These are phyloP conservation scores for Pocillopora verrucosa DNA, from an alignment of 64 coral and sea anemone genomes.

Conservation along the genomic window DNA sequence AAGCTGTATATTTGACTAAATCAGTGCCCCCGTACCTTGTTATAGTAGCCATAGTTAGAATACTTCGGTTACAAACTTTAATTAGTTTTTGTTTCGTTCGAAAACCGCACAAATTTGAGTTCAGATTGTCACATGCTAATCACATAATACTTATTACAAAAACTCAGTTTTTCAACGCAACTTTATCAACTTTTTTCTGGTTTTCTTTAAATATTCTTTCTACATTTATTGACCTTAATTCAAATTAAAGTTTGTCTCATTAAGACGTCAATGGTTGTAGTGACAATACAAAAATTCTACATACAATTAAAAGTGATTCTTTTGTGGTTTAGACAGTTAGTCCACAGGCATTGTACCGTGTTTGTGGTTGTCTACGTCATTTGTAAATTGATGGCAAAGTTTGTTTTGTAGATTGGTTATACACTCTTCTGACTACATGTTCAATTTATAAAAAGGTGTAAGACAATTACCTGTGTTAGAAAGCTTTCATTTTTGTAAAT, in stretches of 20 bases:
- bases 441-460: too few relatives aligned
- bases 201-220: neutral
- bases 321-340: neutral
- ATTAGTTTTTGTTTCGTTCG: neutral
- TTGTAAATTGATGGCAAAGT: too few relatives aligned
- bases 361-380: neutral
- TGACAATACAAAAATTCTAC: neutral
- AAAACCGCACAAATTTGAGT: neutral
- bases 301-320: conserved; percentile 10
- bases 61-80: neutral
- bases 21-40: neutral
- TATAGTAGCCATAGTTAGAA: neutral
- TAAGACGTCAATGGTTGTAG: neutral
- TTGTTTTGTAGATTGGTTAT: too few relatives aligned
- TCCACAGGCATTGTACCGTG: neutral
- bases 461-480: neutral
- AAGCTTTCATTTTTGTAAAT: neutral
- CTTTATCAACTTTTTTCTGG: neutral
- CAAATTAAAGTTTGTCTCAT: neutral
- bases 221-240: neutral
- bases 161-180: neutral
- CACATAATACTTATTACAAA: neutral
- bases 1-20: neutral
- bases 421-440: too few relatives aligned
- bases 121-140: neutral